Conservation (phyloP, 2,113 vertebrate species). For the Tachycineta bicolor region DNA sequence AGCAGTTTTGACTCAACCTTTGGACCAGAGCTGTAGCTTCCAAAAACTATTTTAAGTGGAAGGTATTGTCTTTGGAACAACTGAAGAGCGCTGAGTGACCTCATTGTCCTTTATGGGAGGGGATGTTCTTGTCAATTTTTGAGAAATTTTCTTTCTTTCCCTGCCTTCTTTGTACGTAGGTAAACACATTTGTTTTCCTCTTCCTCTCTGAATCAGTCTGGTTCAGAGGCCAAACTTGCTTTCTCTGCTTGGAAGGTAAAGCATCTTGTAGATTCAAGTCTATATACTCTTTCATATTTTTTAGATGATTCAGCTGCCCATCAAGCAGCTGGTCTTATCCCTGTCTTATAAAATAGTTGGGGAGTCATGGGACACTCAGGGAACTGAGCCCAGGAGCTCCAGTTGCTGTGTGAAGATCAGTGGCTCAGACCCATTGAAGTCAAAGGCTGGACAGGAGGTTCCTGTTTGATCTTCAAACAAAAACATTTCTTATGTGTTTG, state of each 20-base stretch:
- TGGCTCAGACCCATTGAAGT: background rate
- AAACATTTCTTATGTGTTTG: background rate
- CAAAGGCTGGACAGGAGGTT: background rate
- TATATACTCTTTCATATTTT: slow-evolving; percentile 25
- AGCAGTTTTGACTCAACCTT: background rate
- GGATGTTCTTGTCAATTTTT: background rate
- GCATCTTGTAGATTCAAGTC: background rate
- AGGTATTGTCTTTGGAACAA: background rate
- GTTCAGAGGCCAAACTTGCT: background rate
- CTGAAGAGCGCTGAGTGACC: background rate
- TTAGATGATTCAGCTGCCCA: slow-evolving; percentile 12
- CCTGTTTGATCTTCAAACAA: background rate
- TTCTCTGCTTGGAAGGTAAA: slow-evolving; percentile 23
- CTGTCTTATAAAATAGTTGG: slow-evolving; percentile 2
- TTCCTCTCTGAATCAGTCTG: background rate
- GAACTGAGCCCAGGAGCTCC: slow-evolving; percentile 17
- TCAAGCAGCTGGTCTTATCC: background rate
- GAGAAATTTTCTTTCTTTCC: background rate
- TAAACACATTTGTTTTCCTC: background rate
- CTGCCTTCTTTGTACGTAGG: background rate
- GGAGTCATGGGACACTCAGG: background rate
- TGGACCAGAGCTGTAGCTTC: background rate
- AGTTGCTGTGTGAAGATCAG: slow-evolving; percentile 14
- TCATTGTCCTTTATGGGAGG: background rate
- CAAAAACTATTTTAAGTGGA: background rate